Percentiles rank a stretch among this genome's conserved stretches.
Evolutionary conservation across 1,140 invertebrate genomes (phyloP).

Genomic region (Drosophila funebris): DNA sequence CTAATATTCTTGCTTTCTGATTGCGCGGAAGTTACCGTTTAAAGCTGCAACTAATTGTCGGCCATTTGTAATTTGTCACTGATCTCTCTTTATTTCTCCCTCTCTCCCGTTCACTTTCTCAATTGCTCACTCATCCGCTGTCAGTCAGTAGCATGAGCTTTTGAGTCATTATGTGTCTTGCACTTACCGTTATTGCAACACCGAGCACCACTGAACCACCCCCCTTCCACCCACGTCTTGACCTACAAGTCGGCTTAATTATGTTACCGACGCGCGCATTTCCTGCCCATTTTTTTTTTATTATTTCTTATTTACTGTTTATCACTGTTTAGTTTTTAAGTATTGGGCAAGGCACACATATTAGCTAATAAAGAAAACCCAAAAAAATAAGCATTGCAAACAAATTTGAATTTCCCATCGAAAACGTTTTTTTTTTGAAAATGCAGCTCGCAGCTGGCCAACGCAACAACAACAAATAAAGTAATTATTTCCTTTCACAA

Average conservation of each 20-base stretch:
- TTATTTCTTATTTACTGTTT: constrained; percentile 66
- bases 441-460: constrained; percentile 58
- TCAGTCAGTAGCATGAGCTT: constrained; percentile 23
- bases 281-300: constrained; percentile 54
- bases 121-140: constrained; percentile 30
- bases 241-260: constrained; percentile 64
- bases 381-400: constrained; percentile 60
- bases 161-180: constrained; percentile 30
- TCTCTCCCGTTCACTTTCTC: constrained; percentile 22
- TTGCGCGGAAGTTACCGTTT: constrained; percentile 63
- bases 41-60: constrained; percentile 55
- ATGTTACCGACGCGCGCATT: constrained; percentile 46
- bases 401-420: constrained; percentile 41
- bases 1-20: constrained; percentile 60
- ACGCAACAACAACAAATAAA: constrained; percentile 61
- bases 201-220: neutral
- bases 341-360: constrained; percentile 40
- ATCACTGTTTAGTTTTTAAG: constrained; percentile 61
- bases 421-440: constrained; percentile 32
- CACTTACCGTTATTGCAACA: constrained; percentile 38
- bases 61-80: constrained; percentile 52
- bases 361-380: constrained; percentile 60
- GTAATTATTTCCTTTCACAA: constrained; percentile 80
- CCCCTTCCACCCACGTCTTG: constrained; percentile 55
- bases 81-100: neutral